Evolutionary conservation across 2,113 vertebrate genomes (phyloP), one percentile per base, ranked within the genome.

Genomic region (Apus apus): DNA sequence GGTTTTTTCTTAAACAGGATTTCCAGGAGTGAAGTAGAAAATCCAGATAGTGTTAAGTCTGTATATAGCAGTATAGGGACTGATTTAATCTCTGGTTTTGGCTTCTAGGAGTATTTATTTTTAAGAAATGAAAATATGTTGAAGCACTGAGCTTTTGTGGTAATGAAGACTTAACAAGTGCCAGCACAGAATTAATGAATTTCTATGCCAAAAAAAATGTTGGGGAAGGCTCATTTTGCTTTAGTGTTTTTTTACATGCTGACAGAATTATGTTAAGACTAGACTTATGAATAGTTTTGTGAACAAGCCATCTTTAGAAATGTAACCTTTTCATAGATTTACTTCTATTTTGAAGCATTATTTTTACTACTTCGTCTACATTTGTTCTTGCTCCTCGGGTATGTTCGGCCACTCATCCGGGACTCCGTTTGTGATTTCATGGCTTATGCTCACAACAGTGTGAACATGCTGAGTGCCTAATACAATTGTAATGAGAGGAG

Each of bases 341-440:
- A 96, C 94, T 97, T 95, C 94, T 97, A 98, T 98, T 98, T 98
- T 98, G 94, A 97, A 84, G 62, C 36, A 65, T 95, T 97, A 96
- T 92, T 98, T 98, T 97, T 96, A 89, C 89, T 92, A 17, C 61
- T 97, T 88, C 95, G 92, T 98, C 98, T 97, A 97, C 94, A 97
- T 96, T 91, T 94, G 56, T 92, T 97, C 89, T 46, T 73, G 25
- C 72, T 81, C 43, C 92, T 97, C 97, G 32, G 95, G 36, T 97
- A 83, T 97, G 98, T 98, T 95, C 97, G 99, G 98, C 97, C 97
- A 66, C 96, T 93, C 58, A 91, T 98, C 95, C 98, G 98, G 95
- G 98, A 98, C 92, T 98, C 98, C 72, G 96, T 99, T 94, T 98
- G 98, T 92, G 96, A 98, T 96, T 99, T 99, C 97, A 98, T 98